A percentile compares a stretch with the other conserved stretches of the same genome.
Evolutionary conservation across 2,797 vertebrate genomes (phyloP).

Genomic region (Eulemur rubriventer): DNA sequence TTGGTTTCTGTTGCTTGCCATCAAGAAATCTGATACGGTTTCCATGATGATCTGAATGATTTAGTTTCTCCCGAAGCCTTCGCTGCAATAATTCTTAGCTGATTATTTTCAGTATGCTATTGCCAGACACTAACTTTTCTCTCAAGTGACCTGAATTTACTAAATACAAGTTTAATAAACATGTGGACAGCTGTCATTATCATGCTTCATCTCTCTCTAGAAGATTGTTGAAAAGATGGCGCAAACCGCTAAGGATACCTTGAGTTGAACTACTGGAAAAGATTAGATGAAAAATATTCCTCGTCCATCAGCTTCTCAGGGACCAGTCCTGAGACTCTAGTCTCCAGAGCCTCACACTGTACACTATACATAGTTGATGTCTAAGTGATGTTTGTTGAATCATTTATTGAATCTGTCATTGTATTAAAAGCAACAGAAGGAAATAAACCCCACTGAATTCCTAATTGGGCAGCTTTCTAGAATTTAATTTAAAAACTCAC

Average conservation of each 20-base stretch:
- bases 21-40: background rate
- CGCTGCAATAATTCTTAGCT: background rate
- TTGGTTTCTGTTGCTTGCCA: background rate
- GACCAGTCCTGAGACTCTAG: background rate
- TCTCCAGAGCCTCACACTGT: background rate
- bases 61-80: background rate
- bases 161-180: constrained; percentile 30
- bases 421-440: background rate
- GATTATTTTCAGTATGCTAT: background rate
- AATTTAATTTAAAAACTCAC: constrained; percentile 1
- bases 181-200: background rate
- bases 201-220: background rate
- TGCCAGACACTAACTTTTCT: background rate
- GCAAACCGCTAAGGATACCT: background rate
- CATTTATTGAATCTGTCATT: background rate
- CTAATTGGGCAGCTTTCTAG: background rate
- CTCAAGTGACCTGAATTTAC: background rate
- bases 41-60: background rate
- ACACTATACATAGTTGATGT: background rate
- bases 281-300: background rate
- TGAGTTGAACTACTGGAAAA: background rate
- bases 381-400: background rate
- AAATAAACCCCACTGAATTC: background rate
- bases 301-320: background rate
- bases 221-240: background rate